Evolutionary conservation across 2,888 invertebrate genomes (phyloP), one percentile per base, ranked within the genome.

Genomic region (Thyatira batis): DNA sequence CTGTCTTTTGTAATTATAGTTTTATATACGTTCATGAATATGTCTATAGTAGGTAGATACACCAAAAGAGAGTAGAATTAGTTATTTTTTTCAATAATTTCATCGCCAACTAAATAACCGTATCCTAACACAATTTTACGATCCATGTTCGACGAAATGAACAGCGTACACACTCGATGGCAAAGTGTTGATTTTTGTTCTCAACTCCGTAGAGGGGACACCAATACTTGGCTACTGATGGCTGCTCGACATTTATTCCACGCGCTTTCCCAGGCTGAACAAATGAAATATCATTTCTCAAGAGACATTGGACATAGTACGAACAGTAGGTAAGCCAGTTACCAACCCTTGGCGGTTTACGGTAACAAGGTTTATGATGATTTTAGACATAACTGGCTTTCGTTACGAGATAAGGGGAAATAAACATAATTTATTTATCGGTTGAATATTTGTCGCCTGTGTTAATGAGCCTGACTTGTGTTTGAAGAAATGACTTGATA

Each of bases 171-270:
- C 68, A 65, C 65, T 72, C 71, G 61, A 72, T 64, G 65, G 69
- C 68, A 74, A n/a, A 82, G 83, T 91, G 91, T 91, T 91, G 90
- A 91, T 91, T 91, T 91, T 90, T 85, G 85, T 89, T 81, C 90
- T 91, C 84, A 90, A 65, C 77, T 58, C 60, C 61, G 70, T 69
- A 69, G 73, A 58, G 57, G 58, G 54, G 53, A 50, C 66, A 58
- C 60, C 53, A 57, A 58, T 63, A 57, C 50, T n/a, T n/a, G n/a
- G n/a, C n/a, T n/a, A n/a, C n/a, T n/a, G n/a, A n/a, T n/a, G n/a
- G n/a, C 39, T 33, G 13, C 33, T 51, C 61, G 60, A 67, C 72
- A 71, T 76, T 75, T 73, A 79, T 77, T 73, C 77, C 65, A 65
- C 63, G 56, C 68, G 69, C 67, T 80, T 86, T 87, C 88, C 86